Base-by-base conservation (phyloP, 1,140 invertebrate genomes). In the Monochamus saltuarius region DNA sequence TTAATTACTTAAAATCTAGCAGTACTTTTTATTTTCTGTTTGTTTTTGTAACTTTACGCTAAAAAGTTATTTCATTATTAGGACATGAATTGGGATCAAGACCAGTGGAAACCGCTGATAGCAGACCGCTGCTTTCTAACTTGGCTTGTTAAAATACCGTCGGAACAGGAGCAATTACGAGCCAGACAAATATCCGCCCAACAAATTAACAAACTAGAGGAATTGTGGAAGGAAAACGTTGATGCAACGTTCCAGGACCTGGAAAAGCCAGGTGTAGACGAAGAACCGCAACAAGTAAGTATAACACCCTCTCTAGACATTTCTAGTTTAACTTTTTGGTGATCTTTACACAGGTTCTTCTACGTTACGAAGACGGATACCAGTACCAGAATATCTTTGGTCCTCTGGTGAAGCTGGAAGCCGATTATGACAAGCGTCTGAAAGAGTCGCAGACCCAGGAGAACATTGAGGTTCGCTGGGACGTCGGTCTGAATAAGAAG, bases 41-140 rank as follows among this genome's bases (percentile, higher is more conserved):
- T 52, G 29, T 38, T 10, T 52, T 36, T 10, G 11, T n/a, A 10
- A 45, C 6, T 46, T 9, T n/a, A 10, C 8, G 19, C 22, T 2
- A 7, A n/a, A n/a, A n/a, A n/a, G n/a, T n/a, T n/a, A n/a, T 22
- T 38, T 45, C n/a, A 40, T 53, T 42, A 79, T 8, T 97, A 98
- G 78, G 97, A 99, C 76, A 97, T 97, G 92, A 99, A 99, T 77
- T 99, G 97, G 95, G 95, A 98, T 82, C 94, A 96, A 77, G 95
- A 97, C 59, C 94, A 98, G 76, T 99, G 97, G 97, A 97, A 98
- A 76, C 97, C 97, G 0, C 80, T 99, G 10, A 97, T 98, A 53
- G 88, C 94, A 66, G 97, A 99, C 78, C 89, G 97, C 19, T 92
- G 92, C 70, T 97, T 99, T 74, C 76, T 99, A 9, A 87, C 93